Base-by-base conservation (phyloP, 2,888 invertebrate species). In the Scotopteryx bipunctaria region DNA sequence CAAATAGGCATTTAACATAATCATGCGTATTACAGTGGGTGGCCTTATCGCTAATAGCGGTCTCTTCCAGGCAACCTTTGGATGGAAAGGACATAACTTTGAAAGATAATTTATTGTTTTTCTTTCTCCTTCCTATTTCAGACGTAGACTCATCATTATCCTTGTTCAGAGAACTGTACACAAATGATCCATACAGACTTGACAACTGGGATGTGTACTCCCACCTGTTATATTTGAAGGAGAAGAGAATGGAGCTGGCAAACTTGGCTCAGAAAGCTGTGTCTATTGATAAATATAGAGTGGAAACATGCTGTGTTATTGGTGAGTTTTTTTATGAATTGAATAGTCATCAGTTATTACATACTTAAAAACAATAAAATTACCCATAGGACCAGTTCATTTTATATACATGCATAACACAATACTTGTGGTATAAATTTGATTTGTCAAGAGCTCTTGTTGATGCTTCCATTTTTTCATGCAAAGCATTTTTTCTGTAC, bases 121-220 rank as follows among this genome's bases (percentile, higher is more conserved):
- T 37, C 5, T 23, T 42, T 46, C 15, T 43, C 21, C 43, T 16
- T 29, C 49, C 2, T 9, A 14, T 78, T 92, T 42, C 80, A 97
- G 98, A 98, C 88, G 95, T 98, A 13, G 97, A 97, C 69, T 94
- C 95, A 65, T 97, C 98, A 0, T 94, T 98, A 45, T 92, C 94
- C 57, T 92, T 95, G 40, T 99, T 99, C 75, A 93, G 95, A 73
- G 93, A 94, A 57, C 91, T 99, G 17, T 94, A 96, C 63, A 93
- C 94, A 66, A 91, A 93, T 67, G 99, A 99, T 91, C 99, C 99
- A 0, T 98, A 94, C 78, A 92, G 99, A 32, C 86, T 99, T 25
- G 99, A 99, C 72, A 97, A 98, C 78, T 95, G 99, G 93, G 99
- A 99, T 83, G 96, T 96, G 0, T 99, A 96, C 81, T 99, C 99